phyloP scores from a whole-genome alignment of 1,140 invertebrate species.

The Sarcophaga bullata region DNA sequence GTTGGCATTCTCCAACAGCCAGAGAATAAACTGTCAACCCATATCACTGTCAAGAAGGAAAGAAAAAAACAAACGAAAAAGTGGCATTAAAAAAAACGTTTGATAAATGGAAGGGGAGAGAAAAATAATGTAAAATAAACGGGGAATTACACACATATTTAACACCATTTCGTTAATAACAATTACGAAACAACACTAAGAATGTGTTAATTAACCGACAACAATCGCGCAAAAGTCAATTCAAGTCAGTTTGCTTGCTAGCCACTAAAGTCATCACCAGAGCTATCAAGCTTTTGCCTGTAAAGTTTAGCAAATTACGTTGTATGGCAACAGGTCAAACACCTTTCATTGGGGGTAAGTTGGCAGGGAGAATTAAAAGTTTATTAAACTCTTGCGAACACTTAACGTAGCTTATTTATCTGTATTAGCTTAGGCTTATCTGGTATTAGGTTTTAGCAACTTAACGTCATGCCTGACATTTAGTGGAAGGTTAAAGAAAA shows the following conservation, averaged over 20 bases:
- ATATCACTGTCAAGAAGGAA: conserved; percentile 36
- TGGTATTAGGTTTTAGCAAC: too few relatives aligned
- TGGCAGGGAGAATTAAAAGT: too few relatives aligned
- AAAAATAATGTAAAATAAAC: neutral
- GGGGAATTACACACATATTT: conserved; percentile 7
- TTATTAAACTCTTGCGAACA: too few relatives aligned
- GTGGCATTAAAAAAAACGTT: neutral
- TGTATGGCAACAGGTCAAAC: neutral
- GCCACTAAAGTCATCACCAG: too few relatives aligned
- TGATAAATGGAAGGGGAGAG: too few relatives aligned
- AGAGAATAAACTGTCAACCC: neutral
- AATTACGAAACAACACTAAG: neutral
- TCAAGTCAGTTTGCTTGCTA: too few relatives aligned
- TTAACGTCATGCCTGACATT: too few relatives aligned
- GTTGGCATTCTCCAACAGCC: neutral
- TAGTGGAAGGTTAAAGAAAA: too few relatives aligned
- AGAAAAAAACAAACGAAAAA: neutral
- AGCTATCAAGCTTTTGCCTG: too few relatives aligned
- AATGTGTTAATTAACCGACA: conserved; percentile 33
- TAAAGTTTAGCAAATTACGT: neutral
- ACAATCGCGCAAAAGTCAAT: neutral
- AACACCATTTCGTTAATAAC: conserved; percentile 24
- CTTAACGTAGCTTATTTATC: too few relatives aligned
- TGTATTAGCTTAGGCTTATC: too few relatives aligned
- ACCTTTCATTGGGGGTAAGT: neutral